Base-by-base conservation (phyloP, 2,113 vertebrate species). In the Sylvicapra grimmia region DNA sequence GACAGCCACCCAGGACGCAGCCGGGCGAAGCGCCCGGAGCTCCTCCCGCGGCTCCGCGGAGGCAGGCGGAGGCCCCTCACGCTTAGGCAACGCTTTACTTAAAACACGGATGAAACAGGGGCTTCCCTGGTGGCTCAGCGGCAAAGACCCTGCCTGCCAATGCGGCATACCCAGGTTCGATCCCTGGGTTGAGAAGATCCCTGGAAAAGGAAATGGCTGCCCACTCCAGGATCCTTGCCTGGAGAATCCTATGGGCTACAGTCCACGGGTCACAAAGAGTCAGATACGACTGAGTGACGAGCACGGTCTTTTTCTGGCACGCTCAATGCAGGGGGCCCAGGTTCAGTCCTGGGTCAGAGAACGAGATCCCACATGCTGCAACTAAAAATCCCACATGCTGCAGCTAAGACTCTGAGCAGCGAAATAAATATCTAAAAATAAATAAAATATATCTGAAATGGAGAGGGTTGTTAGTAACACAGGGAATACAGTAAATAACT, bases 11-110 rank as follows among this genome's bases (percentile, higher is more conserved):
- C 53, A 5, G 8, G 65, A 3, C 15, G 2, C 9, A 11, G 63
- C 82, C 8, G 14, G 44, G 77, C 2, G 0, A 0, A 0, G 44
- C 16, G 10, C n/a, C 56, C 33, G 0, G 9, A n/a, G 47, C 9
- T 8, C 61, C 19, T 1, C 19, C 7, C 65, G 1, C 31, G 2
- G 1, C 1, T 4, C 65, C 21, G 2, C 5, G 4, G 29, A 21
- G 33, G 83, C 40, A 9, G 91, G 65, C 12, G 25, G 31, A 56
- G 31, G 80, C 19, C 10, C 6, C 4, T 19, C 10, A 16, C 51
- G 27, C 23, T 33, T 2, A 47, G 49, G 27, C 27, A 29, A 15
- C 1, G 10, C 23, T n/a, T n/a, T 6, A 4, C 21, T 27, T n/a
- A 44, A 82, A 27, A 27, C 1, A 5, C 0, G 0, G 4, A 8